Percentiles rank a stretch among this genome's conserved stretches.
These are phyloP conservation scores for Netelia inedita DNA, from an alignment of 2,888 invertebrate species.

Conservation along the genomic window DNA sequence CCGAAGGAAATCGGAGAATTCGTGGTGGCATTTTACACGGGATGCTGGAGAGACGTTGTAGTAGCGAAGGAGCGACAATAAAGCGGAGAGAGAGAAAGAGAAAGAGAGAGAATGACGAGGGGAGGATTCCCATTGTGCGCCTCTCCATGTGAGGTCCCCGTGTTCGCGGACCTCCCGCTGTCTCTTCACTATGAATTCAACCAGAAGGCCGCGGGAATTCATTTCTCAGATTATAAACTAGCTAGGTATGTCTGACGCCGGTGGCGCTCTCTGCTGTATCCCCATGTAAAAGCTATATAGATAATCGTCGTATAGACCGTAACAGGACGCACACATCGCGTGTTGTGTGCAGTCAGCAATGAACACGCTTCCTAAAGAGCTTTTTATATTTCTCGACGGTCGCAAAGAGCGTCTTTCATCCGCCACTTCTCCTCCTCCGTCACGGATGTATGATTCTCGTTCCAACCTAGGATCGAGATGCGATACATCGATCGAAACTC, in stretches of 20 bases:
- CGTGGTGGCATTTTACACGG: conserved; percentile 21
- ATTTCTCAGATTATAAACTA: conserved; percentile 78
- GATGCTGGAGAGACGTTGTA: conserved; percentile 34
- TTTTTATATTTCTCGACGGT: conserved; percentile 14
- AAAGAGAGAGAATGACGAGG: conserved; percentile 61
- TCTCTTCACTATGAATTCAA: conserved; percentile 73
- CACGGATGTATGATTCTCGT: conserved; percentile 27
- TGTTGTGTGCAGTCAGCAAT: conserved; percentile 35
- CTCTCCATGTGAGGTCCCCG: conserved; percentile 80
- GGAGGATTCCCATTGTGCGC: conserved; percentile 75
- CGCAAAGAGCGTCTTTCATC: conserved; percentile 5
- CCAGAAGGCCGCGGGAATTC: conserved; percentile 76
- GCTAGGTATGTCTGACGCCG: conserved; percentile 37
- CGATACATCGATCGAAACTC: no score
- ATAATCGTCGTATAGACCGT: background rate
- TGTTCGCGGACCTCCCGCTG: conserved; percentile 77
- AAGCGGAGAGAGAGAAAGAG: conserved; percentile 49
- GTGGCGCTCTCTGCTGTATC: conserved; percentile 1
- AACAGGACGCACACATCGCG: background rate
- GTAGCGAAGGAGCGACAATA: conserved; percentile 25
- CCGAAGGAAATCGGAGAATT: background rate
- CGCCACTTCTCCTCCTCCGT: conserved; percentile 15
- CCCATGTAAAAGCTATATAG: background rate
- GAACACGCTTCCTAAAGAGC: conserved; percentile 14
- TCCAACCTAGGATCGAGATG: no score